Percentiles rank a stretch among this genome's conserved stretches.
phyloP scores from a whole-genome alignment of 1,140 invertebrate species.

The Atopsyche davidsoni region DNA sequence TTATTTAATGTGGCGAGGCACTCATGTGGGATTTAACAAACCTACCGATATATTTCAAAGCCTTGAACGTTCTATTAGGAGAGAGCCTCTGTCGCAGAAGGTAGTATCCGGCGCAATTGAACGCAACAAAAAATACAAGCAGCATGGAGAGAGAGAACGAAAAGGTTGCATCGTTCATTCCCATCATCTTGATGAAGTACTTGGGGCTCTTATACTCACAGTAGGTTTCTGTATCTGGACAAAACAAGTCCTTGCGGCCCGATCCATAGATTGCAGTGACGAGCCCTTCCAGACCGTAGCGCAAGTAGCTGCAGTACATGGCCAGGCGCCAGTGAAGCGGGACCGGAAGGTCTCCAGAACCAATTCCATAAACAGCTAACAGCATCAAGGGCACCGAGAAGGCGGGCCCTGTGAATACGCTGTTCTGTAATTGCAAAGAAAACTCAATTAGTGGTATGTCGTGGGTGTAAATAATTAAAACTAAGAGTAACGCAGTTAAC shows the following conservation, averaged over 20 bases:
- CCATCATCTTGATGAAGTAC: slow-evolving; percentile 54
- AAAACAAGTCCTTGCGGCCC: slow-evolving; percentile 58
- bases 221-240: slow-evolving; percentile 58
- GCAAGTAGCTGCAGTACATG: slow-evolving; percentile 79
- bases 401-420: slow-evolving; percentile 71
- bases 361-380: slow-evolving; percentile 69
- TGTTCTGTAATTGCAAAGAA: slow-evolving; percentile 56
- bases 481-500: slow-evolving; percentile 33
- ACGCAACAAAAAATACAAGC: slow-evolving; percentile 49
- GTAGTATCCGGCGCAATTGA: slow-evolving; percentile 57
- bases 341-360: slow-evolving; percentile 53
- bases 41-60: slow-evolving; percentile 52
- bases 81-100: slow-evolving; percentile 58
- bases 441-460: not conserved
- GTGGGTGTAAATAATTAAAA: not conserved
- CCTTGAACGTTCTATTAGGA: slow-evolving; percentile 60
- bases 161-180: slow-evolving; percentile 56
- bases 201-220: slow-evolving; percentile 63
- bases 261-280: slow-evolving; percentile 72
- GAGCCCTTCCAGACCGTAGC: slow-evolving; percentile 69
- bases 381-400: slow-evolving; percentile 69
- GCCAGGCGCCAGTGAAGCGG: slow-evolving; percentile 63
- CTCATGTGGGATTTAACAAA: slow-evolving; percentile 57
- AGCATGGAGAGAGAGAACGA: slow-evolving; percentile 56
- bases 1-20: slow-evolving; percentile 27